These are phyloP conservation scores for Leiothrix lutea DNA, from an alignment of 2,113 vertebrate species.

Conservation along the genomic window DNA sequence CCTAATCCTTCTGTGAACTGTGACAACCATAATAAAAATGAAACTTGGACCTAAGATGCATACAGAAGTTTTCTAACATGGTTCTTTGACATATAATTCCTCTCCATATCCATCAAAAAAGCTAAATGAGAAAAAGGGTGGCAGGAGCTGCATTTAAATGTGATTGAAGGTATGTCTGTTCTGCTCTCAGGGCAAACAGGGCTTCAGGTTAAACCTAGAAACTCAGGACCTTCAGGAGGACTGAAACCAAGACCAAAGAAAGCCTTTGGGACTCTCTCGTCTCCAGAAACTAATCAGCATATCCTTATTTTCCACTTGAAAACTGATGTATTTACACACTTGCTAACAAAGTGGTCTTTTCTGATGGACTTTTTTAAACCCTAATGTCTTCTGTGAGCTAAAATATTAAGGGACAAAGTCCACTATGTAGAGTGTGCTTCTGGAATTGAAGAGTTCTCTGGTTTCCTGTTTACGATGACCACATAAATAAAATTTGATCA, in stretches of 20 bases:
- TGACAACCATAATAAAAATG: background rate
- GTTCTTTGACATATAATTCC: background rate
- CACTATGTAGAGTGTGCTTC: background rate
- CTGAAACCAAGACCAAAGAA: constrained; percentile 29
- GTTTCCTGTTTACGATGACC: background rate
- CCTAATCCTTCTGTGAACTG: background rate
- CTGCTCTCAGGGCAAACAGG: background rate
- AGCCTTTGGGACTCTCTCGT: background rate
- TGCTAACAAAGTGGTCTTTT: background rate
- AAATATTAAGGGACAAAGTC: background rate
- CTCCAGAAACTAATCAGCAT: background rate
- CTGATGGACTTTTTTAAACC: background rate
- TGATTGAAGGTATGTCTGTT: background rate
- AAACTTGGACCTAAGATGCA: background rate
- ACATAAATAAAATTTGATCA: background rate
- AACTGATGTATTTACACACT: constrained; percentile 2
- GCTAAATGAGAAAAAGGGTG: background rate
- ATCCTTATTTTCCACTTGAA: constrained; percentile 20
- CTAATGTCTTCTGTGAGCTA: background rate
- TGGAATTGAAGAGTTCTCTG: background rate
- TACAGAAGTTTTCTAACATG: background rate
- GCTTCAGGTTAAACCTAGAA: background rate
- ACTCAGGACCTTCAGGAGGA: background rate
- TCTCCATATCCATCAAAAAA: background rate
- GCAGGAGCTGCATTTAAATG: background rate